Percentiles rank a stretch among this genome's conserved stretches.
Conservation (phyloP, 2,113 vertebrate genomes). For the Gymnobelideus leadbeateri region DNA sequence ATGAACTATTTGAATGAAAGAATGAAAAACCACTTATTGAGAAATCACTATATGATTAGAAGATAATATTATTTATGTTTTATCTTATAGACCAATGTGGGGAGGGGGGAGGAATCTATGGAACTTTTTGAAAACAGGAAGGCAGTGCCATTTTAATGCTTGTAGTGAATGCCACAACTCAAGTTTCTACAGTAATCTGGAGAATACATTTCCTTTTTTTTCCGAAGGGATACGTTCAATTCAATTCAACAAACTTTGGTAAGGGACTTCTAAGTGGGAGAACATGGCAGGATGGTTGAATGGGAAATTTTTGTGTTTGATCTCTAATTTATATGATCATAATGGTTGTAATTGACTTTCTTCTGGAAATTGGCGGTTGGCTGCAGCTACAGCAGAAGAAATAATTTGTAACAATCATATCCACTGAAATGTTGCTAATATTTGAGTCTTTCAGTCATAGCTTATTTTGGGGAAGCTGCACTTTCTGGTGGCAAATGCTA, state of each 20-base stretch:
- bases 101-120: not conserved
- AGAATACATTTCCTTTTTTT: not conserved
- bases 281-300: not conserved
- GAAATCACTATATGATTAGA: not conserved
- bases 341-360: conserved; percentile 39
- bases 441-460: conserved; percentile 58
- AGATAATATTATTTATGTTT: conserved; percentile 33
- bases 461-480: not conserved
- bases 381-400: conserved; percentile 21
- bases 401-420: not conserved
- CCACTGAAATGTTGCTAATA: conserved; percentile 18
- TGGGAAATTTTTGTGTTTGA: not conserved
- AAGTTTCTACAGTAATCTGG: not conserved
- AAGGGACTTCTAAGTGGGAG: not conserved
- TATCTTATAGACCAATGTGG: conserved; percentile 36
- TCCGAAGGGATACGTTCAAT: not conserved
- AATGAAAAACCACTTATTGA: not conserved
- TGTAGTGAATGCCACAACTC: not conserved
- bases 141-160: not conserved
- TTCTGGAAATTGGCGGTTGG: conserved; percentile 2
- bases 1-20: not conserved
- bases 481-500: conserved; percentile 19
- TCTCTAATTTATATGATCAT: conserved; percentile 12
- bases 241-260: not conserved
- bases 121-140: conserved; percentile 30